Evolutionary conservation across 2,888 invertebrate genomes (phyloP).

Genomic region (Heliconius erato): DNA sequence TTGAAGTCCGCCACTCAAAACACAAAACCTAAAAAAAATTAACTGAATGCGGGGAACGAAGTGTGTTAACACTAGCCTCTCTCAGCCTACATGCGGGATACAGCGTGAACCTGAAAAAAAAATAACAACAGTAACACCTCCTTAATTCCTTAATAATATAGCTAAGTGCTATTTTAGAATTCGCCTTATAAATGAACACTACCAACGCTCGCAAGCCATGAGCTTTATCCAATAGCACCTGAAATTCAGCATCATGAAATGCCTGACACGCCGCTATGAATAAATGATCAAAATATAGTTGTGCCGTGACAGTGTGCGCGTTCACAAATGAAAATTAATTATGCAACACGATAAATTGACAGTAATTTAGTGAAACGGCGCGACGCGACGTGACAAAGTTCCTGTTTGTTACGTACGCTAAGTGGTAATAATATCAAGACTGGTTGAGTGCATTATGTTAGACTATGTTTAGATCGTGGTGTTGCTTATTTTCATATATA

Average conservation of each 20-base stretch:
- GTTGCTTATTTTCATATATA: too few species aligned
- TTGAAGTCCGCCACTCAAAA: too few species aligned
- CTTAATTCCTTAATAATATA: conserved; percentile 22
- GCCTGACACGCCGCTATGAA: conserved; percentile 67
- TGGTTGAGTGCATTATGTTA: conserved; percentile 44
- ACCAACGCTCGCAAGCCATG: conserved; percentile 35
- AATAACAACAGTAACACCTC: neutral
- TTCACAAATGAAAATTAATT: conserved; percentile 79
- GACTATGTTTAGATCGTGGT: conserved; percentile 18
- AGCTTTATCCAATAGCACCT: conserved; percentile 56
- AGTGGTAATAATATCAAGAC: conserved; percentile 52
- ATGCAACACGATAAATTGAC: conserved; percentile 79
- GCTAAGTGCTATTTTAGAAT: conserved; percentile 46
- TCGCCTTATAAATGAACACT: conserved; percentile 37
- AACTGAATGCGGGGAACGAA: too few species aligned
- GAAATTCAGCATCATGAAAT: conserved; percentile 65
- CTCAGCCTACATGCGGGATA: too few species aligned
- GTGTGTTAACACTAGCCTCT: too few species aligned
- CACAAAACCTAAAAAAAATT: too few species aligned
- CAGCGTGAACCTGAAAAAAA: too few species aligned
- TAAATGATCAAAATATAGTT: conserved; percentile 73
- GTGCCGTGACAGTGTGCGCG: conserved; percentile 61
- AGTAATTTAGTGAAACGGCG: conserved; percentile 69
- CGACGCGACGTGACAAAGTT: conserved; percentile 57
- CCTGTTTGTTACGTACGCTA: conserved; percentile 51